These are phyloP conservation scores for Lagodon rhomboides DNA, from an alignment of 2,797 vertebrate genomes.

Conservation along the genomic window DNA sequence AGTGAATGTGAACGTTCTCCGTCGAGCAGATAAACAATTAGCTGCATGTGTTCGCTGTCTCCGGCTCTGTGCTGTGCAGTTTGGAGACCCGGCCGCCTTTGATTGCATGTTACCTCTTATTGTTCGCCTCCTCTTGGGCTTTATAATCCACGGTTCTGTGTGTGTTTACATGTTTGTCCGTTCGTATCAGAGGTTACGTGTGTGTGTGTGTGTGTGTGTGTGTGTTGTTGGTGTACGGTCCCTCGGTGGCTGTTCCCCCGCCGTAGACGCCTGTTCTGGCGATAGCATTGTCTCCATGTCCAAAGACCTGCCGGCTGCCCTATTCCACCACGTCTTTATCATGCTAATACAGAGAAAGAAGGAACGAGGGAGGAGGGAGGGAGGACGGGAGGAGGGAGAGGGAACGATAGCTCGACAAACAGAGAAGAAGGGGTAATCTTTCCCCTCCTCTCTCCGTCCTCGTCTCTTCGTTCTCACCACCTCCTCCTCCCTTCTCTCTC, in stretches of 20 bases:
- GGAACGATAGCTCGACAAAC: slow-evolving; percentile 75
- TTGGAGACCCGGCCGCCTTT: slow-evolving; percentile 55
- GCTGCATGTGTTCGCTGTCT: not conserved
- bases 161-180: slow-evolving; percentile 62
- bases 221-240: slow-evolving; percentile 58
- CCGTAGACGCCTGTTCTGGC: slow-evolving; percentile 77
- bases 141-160: slow-evolving; percentile 68
- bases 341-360: slow-evolving; percentile 80
- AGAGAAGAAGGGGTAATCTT: slow-evolving; percentile 76
- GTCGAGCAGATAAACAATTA: not conserved
- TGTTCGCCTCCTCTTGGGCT: slow-evolving; percentile 65
- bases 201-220: slow-evolving; percentile 1
- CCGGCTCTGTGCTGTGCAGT: slow-evolving; percentile 24
- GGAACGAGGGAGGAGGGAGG: slow-evolving; percentile 69
- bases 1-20: not conserved
- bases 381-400: slow-evolving; percentile 34
- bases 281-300: slow-evolving; percentile 84
- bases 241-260: slow-evolving; percentile 73
- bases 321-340: slow-evolving; percentile 83
- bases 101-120: slow-evolving; percentile 70
- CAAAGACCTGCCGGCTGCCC: slow-evolving; percentile 85
- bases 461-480: slow-evolving; percentile 54
- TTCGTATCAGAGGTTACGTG: slow-evolving; percentile 53
- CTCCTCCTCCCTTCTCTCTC: slow-evolving; percentile 58
- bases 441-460: slow-evolving; percentile 58